Percentiles rank a stretch among this genome's conserved stretches.
These are phyloP conservation scores for Trichonephila inaurata DNA, from an alignment of 1,140 invertebrate species.

Conservation along the genomic window DNA sequence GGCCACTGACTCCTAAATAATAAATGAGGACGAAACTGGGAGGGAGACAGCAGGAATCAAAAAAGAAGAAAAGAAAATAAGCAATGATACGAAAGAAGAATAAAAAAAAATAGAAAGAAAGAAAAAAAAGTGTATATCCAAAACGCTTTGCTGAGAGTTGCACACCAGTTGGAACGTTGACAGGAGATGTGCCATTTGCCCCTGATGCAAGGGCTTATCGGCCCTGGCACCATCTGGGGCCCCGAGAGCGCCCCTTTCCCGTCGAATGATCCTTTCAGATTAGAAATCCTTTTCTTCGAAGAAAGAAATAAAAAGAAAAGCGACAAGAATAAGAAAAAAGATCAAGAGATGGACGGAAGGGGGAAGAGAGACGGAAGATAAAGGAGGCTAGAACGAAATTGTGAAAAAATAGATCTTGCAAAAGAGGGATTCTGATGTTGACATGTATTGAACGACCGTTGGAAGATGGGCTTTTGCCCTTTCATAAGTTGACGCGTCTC, in stretches of 20 bases:
- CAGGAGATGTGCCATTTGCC: conserved; percentile 72
- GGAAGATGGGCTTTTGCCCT: conserved; percentile 65
- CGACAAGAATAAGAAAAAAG: conserved; percentile 1
- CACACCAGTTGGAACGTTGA: conserved; percentile 76
- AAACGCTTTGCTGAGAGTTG: conserved; percentile 66
- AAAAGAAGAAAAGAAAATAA: conserved; percentile 44
- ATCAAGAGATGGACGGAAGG: background rate
- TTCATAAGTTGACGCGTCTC: conserved; percentile 58
- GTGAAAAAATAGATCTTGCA: conserved; percentile 75
- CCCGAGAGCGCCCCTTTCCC: conserved; percentile 7
- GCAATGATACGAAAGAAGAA: conserved; percentile 24
- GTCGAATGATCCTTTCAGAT: conserved; percentile 71
- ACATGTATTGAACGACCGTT: conserved; percentile 75
- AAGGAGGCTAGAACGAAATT: conserved; percentile 42
- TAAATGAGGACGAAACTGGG: conserved; percentile 53
- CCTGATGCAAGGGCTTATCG: conserved; percentile 70
- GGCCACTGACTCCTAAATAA: conserved; percentile 75
- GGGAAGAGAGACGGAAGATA: background rate
- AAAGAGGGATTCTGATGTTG: conserved; percentile 76
- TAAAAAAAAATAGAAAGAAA: background rate
- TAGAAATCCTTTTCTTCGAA: conserved; percentile 66
- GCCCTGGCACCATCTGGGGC: conserved; percentile 73
- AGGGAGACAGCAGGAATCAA: conserved; percentile 37
- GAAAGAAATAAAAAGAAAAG: background rate
- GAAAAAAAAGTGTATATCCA: conserved; percentile 55